Evolutionary conservation across 2,797 vertebrate genomes (phyloP), one percentile per base, ranked within the genome.

Genomic region (Hypotaenidia okinawae): DNA sequence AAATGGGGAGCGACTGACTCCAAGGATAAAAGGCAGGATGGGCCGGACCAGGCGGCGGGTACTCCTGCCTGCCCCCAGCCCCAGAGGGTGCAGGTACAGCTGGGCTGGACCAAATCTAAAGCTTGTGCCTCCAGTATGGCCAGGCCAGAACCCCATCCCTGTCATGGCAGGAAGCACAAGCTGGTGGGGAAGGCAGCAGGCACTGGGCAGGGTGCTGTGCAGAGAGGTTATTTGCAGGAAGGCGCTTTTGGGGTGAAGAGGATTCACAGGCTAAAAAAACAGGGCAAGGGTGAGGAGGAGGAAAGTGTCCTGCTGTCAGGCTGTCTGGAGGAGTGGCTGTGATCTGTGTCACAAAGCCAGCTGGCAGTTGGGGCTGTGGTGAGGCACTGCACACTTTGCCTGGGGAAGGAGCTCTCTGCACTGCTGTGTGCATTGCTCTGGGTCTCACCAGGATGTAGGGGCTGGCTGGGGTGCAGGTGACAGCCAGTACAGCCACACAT

Each of bases 361-460:
- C 13, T 73, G 0, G 0, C 18, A 27, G 25, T 25, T 67, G 37
- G 2, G 47, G 18, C 32, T 84, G 72, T 2, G 4, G 32, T 52
- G 73, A 0, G 0, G 35, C 24, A 30, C 22, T 8, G 1, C 0
- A 0, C 2, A 15, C 39, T 85, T 57, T 73, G 6, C 27, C 6
- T 18, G 18, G 35, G 23, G 17, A 79, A 87, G 1, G 55, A 68
- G 22, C 32, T n/a, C 16, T 33, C 14, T 1, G 1, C 22, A 2
- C 28, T 2, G 0, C 64, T 39, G 28, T 11, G 21, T 5, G 4
- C 45, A 16, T 24, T 35, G 45, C 39, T 75, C 35, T 11, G 68
- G 90, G 57, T 39, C 86, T n/a, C 62, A 61, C 21, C 28, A 45
- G 39, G 69, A 32, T 25, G 21, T 33, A 8, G 18, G 30, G 25